Base-by-base conservation (phyloP, 2,888 invertebrate species). In the Coelopa pilipes region DNA sequence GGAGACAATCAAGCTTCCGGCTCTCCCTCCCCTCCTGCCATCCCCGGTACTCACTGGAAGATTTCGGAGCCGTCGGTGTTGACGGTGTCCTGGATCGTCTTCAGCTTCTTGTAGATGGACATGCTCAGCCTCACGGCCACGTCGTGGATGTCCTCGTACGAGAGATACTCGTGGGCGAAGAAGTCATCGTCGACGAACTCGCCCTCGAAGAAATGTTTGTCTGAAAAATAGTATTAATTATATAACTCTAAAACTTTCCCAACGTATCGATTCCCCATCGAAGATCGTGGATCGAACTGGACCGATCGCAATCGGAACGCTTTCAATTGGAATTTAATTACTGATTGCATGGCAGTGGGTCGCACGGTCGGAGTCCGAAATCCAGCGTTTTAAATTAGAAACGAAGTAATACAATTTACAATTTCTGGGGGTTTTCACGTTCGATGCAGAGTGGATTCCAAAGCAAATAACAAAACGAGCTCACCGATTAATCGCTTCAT, bases 21-120 rank as follows among this genome's bases (percentile, higher is more conserved):
- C 10, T 34, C 24, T 24, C n/a, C 34, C 1, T 45, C 13, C 10
- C n/a, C 15, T 13, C 15, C 15, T 15, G 0, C 7, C 4, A 4
- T 10, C 1, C 17, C 17, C 1, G 13, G 5, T 3, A 50, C 83
- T 80, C 68, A 86, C 85, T 86, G 85, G 82, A 84, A 86, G 69
- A 84, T 84, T 0, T 86, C 82, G 1, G 59, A 76, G 24, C 85
- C 86, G 0, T 85, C 84, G 0, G 86, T 86, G 80, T 86, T 84
- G 85, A 88, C 93, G 92, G 91, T 89, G 21, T 91, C 90, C 81
- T 94, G 93, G 74, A 94, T 85, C 55, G 91, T 88, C 46, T 92
- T 90, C 17, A 95, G 90, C 86, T 94, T 92, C 80, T 90, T 89
- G 80, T 94, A 91, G 45, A 93, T 84, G 15, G 90, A 71, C 10